Evolutionary conservation across 2,113 vertebrate species (phyloP).

Genomic region (Hydrolagus affinis): DNA sequence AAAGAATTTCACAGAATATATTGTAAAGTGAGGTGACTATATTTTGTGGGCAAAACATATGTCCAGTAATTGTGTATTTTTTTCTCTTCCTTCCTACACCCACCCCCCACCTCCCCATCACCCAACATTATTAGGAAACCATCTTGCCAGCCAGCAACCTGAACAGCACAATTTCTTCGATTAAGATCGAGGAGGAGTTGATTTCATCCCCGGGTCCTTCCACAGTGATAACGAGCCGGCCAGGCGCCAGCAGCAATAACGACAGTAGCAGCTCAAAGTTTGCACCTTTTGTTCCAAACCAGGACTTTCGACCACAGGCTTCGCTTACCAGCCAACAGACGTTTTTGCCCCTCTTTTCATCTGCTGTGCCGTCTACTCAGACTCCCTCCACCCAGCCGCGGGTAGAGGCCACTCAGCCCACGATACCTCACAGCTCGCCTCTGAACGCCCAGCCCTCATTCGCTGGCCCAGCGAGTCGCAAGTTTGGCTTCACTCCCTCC

Average conservation of each 20-base stretch:
- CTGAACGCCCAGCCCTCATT: slow-evolving; percentile 43
- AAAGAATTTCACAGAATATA: too few species aligned
- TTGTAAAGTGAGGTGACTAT: too few species aligned
- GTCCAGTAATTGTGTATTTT: slow-evolving; percentile 4
- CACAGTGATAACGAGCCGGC: background rate
- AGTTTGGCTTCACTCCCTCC: slow-evolving; percentile 49
- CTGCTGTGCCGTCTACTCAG: slow-evolving; percentile 47
- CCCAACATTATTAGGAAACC: background rate
- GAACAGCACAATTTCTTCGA: slow-evolving; percentile 46
- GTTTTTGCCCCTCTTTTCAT: slow-evolving; percentile 50
- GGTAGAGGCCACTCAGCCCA: slow-evolving; percentile 39
- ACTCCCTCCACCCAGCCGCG: slow-evolving; percentile 38
- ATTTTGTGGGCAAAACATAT: too few species aligned
- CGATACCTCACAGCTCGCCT: slow-evolving; percentile 44
- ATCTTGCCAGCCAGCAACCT: slow-evolving; percentile 38
- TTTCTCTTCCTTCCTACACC: too few species aligned
- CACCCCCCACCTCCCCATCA: too few species aligned
- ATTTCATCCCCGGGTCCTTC: slow-evolving; percentile 52
- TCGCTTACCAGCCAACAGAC: slow-evolving; percentile 46
- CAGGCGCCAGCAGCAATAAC: slow-evolving; percentile 43
- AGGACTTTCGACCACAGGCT: slow-evolving; percentile 45
- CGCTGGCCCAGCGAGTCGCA: slow-evolving; percentile 43
- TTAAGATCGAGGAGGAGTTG: slow-evolving; percentile 51
- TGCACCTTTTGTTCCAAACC: slow-evolving; percentile 49
- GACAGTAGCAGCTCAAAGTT: slow-evolving; percentile 43